These are phyloP conservation scores for Drosophila longiperda DNA, from an alignment of 2,888 invertebrate species.

Conservation along the genomic window DNA sequence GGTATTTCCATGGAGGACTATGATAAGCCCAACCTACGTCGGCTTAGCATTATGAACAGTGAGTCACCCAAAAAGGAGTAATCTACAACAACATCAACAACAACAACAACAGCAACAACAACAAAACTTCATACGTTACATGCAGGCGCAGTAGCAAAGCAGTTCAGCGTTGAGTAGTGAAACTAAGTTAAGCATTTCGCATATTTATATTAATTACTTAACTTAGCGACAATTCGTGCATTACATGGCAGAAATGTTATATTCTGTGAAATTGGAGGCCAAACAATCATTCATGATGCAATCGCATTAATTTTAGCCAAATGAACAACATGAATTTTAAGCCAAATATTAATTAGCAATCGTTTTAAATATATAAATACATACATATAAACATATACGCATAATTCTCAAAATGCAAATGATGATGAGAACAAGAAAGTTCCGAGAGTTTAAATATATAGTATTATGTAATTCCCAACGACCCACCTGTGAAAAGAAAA, in stretches of 20 bases:
- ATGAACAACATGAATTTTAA: constrained; percentile 40
- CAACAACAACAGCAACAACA: not conserved
- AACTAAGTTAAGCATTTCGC: constrained; percentile 43
- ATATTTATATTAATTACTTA: constrained; percentile 61
- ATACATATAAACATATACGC: constrained; percentile 12
- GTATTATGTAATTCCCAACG: constrained; percentile 53
- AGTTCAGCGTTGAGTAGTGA: constrained; percentile 30
- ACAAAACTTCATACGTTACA: constrained; percentile 22
- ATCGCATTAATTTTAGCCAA: constrained; percentile 51
- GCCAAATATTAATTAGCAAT: constrained; percentile 59
- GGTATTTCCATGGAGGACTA: constrained; percentile 93
- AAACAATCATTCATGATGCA: constrained; percentile 62
- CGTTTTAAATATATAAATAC: constrained; percentile 33
- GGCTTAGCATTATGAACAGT: constrained; percentile 88
- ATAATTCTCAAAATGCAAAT: constrained; percentile 16
- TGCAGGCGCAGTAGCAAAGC: constrained; percentile 26
- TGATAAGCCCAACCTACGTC: constrained; percentile 91
- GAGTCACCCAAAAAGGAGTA: constrained; percentile 87
- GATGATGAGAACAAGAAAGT: constrained; percentile 1
- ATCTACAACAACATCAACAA: constrained; percentile 24
- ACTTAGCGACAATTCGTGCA: constrained; percentile 48
- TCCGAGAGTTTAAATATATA: constrained; percentile 41
- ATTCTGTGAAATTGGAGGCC: constrained; percentile 55
- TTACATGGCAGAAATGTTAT: constrained; percentile 30
- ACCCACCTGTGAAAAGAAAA: constrained; percentile 68